Percentiles rank a stretch among this genome's conserved stretches.
phyloP scores from a whole-genome alignment of 2,113 vertebrate species.

The Corvus hawaiiensis region DNA sequence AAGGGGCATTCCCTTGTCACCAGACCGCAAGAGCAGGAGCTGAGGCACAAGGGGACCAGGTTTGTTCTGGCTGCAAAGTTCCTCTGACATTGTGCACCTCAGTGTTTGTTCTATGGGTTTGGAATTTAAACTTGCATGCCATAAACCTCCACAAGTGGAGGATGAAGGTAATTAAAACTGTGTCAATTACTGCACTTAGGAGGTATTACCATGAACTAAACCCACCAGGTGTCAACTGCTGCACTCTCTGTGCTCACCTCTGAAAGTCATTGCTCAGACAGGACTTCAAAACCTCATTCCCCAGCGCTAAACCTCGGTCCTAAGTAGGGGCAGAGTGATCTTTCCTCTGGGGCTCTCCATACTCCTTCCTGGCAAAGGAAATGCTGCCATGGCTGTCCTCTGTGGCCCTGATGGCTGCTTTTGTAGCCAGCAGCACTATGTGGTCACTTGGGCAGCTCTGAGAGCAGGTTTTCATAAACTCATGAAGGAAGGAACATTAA shows the following conservation, averaged over 20 bases:
- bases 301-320: background rate
- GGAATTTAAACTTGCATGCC: background rate
- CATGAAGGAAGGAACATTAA: background rate
- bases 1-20: no score
- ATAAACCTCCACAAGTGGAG: background rate
- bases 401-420: background rate
- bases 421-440: background rate
- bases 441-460: background rate
- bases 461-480: background rate
- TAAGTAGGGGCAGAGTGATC: no score
- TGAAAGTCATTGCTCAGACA: background rate
- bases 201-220: background rate
- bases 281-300: background rate
- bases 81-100: background rate
- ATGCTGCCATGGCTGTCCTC: background rate
- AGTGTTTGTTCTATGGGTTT: background rate
- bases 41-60: background rate
- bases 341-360: background rate
- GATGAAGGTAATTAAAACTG: background rate
- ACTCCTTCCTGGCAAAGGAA: background rate
- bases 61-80: background rate
- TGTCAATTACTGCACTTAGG: background rate
- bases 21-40: background rate
- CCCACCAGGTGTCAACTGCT: fast-evolving
- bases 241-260: no score